Evolutionary conservation across 2,888 invertebrate genomes (phyloP).

Genomic region (Xestia sexstrigata): DNA sequence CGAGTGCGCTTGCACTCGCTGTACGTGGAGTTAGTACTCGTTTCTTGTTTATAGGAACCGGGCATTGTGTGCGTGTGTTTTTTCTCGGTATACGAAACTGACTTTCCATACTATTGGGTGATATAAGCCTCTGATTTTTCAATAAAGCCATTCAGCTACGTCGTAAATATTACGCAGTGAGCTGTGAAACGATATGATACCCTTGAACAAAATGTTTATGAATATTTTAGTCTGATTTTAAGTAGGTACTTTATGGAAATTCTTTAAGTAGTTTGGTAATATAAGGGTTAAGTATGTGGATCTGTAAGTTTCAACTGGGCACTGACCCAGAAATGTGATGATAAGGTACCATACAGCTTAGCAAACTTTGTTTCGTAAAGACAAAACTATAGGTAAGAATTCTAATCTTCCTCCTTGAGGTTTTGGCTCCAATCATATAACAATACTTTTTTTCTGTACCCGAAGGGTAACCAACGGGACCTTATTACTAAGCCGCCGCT

Average conservation of each 20-base stretch:
- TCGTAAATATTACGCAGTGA: constrained; percentile 5
- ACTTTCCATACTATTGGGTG: neutral
- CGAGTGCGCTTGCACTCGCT: neutral
- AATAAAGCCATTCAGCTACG: constrained; percentile 7
- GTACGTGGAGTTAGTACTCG: neutral
- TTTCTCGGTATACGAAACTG: neutral
- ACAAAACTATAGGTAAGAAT: neutral
- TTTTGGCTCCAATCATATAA: neutral
- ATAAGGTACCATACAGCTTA: neutral
- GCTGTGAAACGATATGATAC: constrained; percentile 5
- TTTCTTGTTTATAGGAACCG: too few relatives aligned
- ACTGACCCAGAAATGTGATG: neutral
- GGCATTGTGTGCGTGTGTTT: neutral
- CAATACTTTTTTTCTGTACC: too few relatives aligned
- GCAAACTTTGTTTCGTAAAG: neutral
- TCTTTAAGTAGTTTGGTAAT: neutral
- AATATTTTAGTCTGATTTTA: neutral
- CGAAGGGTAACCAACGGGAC: too few relatives aligned
- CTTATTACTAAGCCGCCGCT: too few relatives aligned
- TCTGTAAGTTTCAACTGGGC: neutral
- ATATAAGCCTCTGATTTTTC: neutral
- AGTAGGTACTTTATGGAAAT: neutral
- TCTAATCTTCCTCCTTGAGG: neutral
- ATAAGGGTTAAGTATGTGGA: too few relatives aligned
- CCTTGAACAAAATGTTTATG: constrained; percentile 8